A percentile compares a stretch with the other conserved stretches of the same genome.
These are phyloP conservation scores for Acanthurus leucopareius DNA, from an alignment of 2,797 vertebrate genomes.

Conservation along the genomic window DNA sequence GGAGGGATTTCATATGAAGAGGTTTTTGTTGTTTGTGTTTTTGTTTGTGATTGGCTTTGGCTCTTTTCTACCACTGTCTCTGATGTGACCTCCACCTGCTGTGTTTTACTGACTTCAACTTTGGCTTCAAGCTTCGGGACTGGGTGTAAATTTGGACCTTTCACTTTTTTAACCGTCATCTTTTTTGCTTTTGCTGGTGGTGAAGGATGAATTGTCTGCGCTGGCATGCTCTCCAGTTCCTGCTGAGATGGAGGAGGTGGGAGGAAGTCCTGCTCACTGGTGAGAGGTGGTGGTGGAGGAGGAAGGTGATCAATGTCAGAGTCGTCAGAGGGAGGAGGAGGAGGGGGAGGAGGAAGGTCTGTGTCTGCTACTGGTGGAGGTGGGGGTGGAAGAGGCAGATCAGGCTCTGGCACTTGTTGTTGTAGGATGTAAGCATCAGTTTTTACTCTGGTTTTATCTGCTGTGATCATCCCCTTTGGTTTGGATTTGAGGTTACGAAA, in stretches of 20 bases:
- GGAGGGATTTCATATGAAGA: conserved; percentile 67
- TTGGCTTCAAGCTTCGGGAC: conserved; percentile 85
- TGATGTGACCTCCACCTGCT: conserved; percentile 54
- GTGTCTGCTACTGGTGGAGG: conserved; percentile 85
- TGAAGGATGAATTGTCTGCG: conserved; percentile 54
- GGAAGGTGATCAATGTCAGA: conserved; percentile 83
- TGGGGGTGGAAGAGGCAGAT: conserved; percentile 89
- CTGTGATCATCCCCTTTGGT: conserved; percentile 78
- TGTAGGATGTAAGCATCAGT: conserved; percentile 77
- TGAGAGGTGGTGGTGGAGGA: conserved; percentile 74
- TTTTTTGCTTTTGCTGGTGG: conserved; percentile 81
- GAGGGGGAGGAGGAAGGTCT: conserved; percentile 78
- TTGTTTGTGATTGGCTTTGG: conserved; percentile 60
- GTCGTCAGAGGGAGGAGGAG: conserved; percentile 80
- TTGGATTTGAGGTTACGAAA: conserved; percentile 85
- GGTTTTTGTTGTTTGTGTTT: conserved; percentile 55
- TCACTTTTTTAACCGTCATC: conserved; percentile 83
- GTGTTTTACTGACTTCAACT: conserved; percentile 68
- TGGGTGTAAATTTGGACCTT: conserved; percentile 75
- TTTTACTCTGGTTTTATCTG: conserved; percentile 80
- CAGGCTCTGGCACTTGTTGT: conserved; percentile 73
- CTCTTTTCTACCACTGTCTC: conserved; percentile 57
- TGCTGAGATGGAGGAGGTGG: conserved; percentile 85
- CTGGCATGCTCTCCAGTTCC: conserved; percentile 82
- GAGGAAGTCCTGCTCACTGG: conserved; percentile 75